Evolutionary conservation across 2,113 vertebrate genomes (phyloP).

Genomic region (Tympanuchus pallidicinctus): DNA sequence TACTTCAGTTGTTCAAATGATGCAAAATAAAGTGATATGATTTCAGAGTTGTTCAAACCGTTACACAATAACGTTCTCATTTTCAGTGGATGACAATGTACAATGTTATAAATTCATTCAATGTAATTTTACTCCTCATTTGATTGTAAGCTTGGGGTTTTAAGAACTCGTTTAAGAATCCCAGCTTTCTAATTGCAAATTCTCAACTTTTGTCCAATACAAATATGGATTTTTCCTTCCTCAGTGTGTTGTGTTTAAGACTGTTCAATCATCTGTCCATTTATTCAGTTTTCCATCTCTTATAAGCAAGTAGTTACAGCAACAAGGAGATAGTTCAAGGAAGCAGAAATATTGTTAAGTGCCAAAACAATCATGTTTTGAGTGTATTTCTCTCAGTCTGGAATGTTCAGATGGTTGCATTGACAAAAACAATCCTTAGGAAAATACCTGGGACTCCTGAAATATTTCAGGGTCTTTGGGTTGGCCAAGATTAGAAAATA

Average conservation of each 20-base stretch:
- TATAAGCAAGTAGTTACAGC: neutral
- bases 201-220: neutral
- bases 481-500: neutral
- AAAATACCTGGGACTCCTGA: neutral
- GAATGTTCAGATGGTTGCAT: neutral
- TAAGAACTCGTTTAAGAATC: neutral
- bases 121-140: slow-evolving; percentile 19
- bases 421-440: neutral
- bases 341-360: neutral
- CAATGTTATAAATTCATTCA: neutral
- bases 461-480: neutral
- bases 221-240: neutral
- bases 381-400: neutral
- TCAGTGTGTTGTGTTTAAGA: neutral
- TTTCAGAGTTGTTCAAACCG: neutral
- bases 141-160: neutral
- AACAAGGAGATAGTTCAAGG: neutral
- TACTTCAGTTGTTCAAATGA: neutral
- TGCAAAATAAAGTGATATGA: neutral
- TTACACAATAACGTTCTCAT: neutral
- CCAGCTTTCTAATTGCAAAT: neutral
- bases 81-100: neutral
- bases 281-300: neutral
- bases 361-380: neutral
- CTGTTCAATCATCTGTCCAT: neutral